Evolutionary conservation across 2,888 invertebrate genomes (phyloP), one percentile per base, ranked within the genome.

Genomic region (Opisthograptis luteolata): DNA sequence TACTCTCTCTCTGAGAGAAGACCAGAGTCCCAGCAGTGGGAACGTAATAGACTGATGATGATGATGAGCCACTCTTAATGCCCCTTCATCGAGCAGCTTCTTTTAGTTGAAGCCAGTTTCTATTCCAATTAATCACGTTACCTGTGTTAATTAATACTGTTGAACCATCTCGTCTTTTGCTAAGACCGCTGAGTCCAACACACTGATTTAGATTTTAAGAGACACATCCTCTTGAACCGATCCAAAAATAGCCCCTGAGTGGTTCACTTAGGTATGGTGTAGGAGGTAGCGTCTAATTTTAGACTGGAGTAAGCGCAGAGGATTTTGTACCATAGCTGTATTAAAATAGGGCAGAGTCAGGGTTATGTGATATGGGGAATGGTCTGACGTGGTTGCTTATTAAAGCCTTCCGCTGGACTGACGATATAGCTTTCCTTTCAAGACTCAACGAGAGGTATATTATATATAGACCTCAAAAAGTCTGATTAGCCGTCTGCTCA

Each of bases 271-370:
- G 62, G 13, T 52, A 60, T 64, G 61, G 65, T 61, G 64, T 63
- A 64, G 70, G 70, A 68, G 75, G 64, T 58, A 47, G 53, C 17
- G 10, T 43, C 73, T 80, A 78, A 68, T 60, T 77, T 70, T 79
- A 78, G 78, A 70, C 37, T 35, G 50, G 49, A 39, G 8, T 52
- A 20, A 37, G 36, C 44, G 12, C 54, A 55, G 59, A 48, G 45
- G 49, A 67, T 40, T 63, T 49, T 65, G 49, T 24, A 50, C 55
- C 62, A 43, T 46, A 46, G 7, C n/a, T 0, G 3, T 13, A 19
- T 31, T 30, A 14, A 37, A 24, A 36, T 35, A 45, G 9, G 15
- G 3, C 9, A 9, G 25, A 30, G 35, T 22, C 15, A 9, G 27
- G 20, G 15, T 30, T 13, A n/a, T 28, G 5, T 3, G 2, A 9